Evolutionary conservation across 1,140 invertebrate genomes (phyloP).

Genomic region (Drosophila biarmipes): DNA sequence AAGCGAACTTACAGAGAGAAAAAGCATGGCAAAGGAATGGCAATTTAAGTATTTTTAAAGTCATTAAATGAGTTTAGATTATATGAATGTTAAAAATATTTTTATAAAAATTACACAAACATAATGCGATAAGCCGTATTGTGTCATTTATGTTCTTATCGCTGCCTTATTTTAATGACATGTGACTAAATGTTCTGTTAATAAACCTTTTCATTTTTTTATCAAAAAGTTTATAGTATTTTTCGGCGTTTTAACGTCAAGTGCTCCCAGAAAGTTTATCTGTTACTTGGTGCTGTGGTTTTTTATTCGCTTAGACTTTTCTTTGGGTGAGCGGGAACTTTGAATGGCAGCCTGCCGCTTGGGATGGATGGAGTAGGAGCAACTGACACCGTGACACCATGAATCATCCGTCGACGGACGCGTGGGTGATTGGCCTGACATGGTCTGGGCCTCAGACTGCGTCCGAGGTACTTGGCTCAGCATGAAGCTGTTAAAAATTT

Average conservation of each 20-base stretch:
- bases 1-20: conserved; percentile 1
- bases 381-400: conserved; percentile 61
- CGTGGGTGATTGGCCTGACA: conserved; percentile 58
- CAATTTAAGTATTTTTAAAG: too few relatives aligned
- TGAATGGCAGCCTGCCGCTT: conserved; percentile 4
- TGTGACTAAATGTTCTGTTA: background rate
- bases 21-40: too few relatives aligned
- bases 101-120: background rate
- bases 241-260: background rate
- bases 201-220: background rate
- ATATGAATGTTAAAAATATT: too few relatives aligned
- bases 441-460: conserved; percentile 13
- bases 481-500: conserved; percentile 78
- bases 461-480: conserved; percentile 48
- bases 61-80: too few relatives aligned
- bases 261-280: background rate
- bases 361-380: conserved; percentile 18
- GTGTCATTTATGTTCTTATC: background rate
- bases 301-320: background rate
- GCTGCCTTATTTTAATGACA: background rate
- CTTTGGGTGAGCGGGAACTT: background rate
- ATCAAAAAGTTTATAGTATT: background rate
- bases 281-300: background rate
- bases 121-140: background rate
- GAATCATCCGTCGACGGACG: conserved; percentile 59